phyloP scores from a whole-genome alignment of 2,888 invertebrate genomes.

The Caenorhabditis angaria region DNA sequence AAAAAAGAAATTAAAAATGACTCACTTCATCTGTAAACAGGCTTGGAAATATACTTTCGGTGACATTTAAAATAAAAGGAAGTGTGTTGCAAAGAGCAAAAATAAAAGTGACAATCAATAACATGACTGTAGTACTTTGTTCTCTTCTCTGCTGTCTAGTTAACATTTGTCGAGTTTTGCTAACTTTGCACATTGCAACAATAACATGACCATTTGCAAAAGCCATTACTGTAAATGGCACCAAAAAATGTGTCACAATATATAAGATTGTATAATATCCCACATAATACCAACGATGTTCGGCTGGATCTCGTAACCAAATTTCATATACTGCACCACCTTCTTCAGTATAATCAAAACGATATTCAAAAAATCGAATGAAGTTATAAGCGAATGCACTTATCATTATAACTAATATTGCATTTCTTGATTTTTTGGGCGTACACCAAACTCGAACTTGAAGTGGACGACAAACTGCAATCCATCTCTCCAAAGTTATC shows the following conservation, averaged over 20 bases:
- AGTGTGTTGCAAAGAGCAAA: constrained; percentile 69
- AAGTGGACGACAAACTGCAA: constrained; percentile 67
- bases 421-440: constrained; percentile 61
- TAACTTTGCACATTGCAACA: constrained; percentile 59
- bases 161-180: constrained; percentile 58
- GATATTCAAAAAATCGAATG: constrained; percentile 68
- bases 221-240: constrained; percentile 67
- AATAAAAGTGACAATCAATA: constrained; percentile 67
- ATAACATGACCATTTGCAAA: constrained; percentile 64
- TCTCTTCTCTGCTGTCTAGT: constrained; percentile 70
- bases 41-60: constrained; percentile 63
- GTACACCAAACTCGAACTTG: constrained; percentile 69
- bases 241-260: constrained; percentile 67
- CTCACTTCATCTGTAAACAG: constrained; percentile 51
- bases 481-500: constrained; percentile 69
- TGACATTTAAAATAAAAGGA: constrained; percentile 66
- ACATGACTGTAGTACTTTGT: constrained; percentile 69
- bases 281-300: constrained; percentile 60
- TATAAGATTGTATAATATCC: constrained; percentile 67
- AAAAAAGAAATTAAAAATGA: constrained; percentile 4
- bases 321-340: constrained; percentile 39
- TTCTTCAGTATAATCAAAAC: constrained; percentile 45
- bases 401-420: constrained; percentile 58
- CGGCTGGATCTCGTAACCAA: constrained; percentile 47
- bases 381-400: constrained; percentile 65